Base-by-base conservation (phyloP, 1,140 invertebrate genomes). In the Hormaphis cornu region DNA sequence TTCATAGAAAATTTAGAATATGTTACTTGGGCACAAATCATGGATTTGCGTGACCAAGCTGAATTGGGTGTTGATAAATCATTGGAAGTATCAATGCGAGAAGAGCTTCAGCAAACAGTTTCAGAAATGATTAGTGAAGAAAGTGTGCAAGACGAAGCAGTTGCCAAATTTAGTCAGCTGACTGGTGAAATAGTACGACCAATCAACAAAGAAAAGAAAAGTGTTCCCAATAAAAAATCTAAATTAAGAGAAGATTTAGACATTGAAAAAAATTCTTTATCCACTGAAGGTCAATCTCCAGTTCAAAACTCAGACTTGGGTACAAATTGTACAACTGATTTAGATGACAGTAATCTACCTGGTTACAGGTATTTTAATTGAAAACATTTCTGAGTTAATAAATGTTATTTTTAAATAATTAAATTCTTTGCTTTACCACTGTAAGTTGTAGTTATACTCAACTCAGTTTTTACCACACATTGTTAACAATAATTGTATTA, bases 11-110 rank as follows among this genome's bases (percentile, higher is more conserved):
- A 63, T 48, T 48, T 63, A 7, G 59, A 63, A 9, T 63, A 63
- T 63, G 59, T 63, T 4, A 63, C 42, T 48, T 63, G 59, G 59
- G 42, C 59, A 33, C 59, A 63, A 63, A 48, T 46, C 30, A 48
- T 63, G 42, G 26, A 63, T 26, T 30, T 63, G 26, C 59, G 59
- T 63, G 59, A 63, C 33, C 8, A 63, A 33, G 59, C 59, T 8
- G 42, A 48, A 48, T 63, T 42, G 3, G 59, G 59, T 2, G 9
- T 63, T 28, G 59, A 48, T 63, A 16, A 48, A 63, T 5, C 59
- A 28, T 7, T 33, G 48, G 42, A 63, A 33, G 40, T n/a, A 14
- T 42, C 46, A 48, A 44, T 63, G 26, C 24, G 26, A 46, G 59
- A 33, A 9, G 59, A 63, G 37, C 18, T 63, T 30, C 59, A 63